A percentile compares a stretch with the other conserved stretches of the same genome.
phyloP scores from a whole-genome alignment of 37 sponge, comb jelly and placozoan genomes.

The Oopsacas minuta region DNA sequence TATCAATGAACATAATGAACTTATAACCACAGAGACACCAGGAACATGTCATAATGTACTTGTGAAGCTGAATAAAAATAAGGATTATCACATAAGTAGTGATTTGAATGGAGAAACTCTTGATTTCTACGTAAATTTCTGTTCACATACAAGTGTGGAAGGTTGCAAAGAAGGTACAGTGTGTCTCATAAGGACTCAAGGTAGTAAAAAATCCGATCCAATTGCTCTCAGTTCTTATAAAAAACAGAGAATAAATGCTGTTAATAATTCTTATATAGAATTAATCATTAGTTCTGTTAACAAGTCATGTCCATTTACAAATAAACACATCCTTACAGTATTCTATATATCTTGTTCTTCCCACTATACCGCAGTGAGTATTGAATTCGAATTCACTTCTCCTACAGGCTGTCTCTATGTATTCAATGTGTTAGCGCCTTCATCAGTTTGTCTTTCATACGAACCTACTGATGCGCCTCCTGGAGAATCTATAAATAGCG shows the following conservation, averaged over 20 bases:
- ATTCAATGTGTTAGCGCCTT: not conserved
- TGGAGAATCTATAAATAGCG: not conserved
- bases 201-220: not conserved
- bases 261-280: not conserved
- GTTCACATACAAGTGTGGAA: not conserved
- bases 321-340: not conserved
- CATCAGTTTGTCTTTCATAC: not conserved
- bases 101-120: not conserved
- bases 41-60: not conserved
- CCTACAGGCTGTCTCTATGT: slow-evolving; percentile 9
- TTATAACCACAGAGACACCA: not conserved
- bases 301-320: not conserved
- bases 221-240: not conserved
- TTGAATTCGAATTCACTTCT: not conserved
- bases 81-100: not conserved
- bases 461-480: slow-evolving; percentile 2
- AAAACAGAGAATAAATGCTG: not conserved
- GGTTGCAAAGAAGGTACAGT: not conserved
- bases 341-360: not conserved
- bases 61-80: not conserved
- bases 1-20: not conserved
- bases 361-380: not conserved
- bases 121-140: not conserved
- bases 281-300: not conserved
- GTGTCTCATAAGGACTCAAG: not conserved